These are phyloP conservation scores for Oreocharis arfaki DNA, from an alignment of 2,113 vertebrate species.

Conservation along the genomic window DNA sequence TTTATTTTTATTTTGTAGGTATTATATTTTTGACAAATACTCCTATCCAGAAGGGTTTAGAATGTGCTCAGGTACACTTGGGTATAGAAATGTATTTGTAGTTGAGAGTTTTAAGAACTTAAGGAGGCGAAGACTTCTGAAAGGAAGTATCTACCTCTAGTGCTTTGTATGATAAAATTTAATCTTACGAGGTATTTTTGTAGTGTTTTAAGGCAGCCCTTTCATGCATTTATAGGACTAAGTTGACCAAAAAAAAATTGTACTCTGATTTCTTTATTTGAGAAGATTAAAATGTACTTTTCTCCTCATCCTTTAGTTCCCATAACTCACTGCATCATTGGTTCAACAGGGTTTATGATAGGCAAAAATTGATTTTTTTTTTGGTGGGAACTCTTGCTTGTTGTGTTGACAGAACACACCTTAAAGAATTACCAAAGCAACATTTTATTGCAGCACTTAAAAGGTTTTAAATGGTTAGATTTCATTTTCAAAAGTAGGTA, in stretches of 20 bases:
- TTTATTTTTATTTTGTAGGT: background rate
- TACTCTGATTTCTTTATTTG: background rate
- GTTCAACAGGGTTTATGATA: background rate
- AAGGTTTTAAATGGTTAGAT: background rate
- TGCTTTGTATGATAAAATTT: background rate
- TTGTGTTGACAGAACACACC: background rate
- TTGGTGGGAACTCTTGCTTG: background rate
- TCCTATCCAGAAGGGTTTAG: background rate
- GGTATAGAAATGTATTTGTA: background rate
- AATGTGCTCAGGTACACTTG: background rate
- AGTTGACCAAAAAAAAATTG: background rate
- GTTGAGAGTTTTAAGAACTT: background rate
- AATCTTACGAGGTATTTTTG: background rate
- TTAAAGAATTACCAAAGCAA: background rate
- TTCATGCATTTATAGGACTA: background rate
- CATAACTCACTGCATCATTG: background rate
- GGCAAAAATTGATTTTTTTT: background rate
- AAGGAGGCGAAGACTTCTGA: background rate
- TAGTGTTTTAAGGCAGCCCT: background rate
- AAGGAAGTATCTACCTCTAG: background rate
- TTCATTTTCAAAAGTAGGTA: slow-evolving; percentile 26
- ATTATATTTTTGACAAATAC: background rate
- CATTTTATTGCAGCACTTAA: background rate
- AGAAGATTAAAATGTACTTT: background rate
- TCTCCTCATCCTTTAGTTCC: background rate